These are phyloP conservation scores for Steinernema khuongi DNA, from an alignment of 1,140 invertebrate genomes.

Conservation along the genomic window DNA sequence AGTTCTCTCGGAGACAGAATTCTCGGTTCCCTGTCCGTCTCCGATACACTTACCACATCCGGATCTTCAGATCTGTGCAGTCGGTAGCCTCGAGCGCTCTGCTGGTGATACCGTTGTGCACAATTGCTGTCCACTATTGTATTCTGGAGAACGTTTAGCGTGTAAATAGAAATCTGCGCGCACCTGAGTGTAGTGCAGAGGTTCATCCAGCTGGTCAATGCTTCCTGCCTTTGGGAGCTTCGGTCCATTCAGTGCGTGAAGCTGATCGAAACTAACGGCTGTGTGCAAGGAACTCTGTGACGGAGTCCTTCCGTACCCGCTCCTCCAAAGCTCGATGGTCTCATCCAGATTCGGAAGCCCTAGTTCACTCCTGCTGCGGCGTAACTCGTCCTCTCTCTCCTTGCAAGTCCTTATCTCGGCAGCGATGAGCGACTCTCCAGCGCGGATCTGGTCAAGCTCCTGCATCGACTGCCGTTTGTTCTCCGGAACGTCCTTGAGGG, in stretches of 20 bases:
- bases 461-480: conserved; percentile 1
- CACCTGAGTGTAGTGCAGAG: background rate
- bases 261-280: conserved; percentile 24
- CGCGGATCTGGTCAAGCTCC: conserved; percentile 7
- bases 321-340: conserved; percentile 16
- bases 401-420: conserved; percentile 18
- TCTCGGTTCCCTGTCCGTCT: background rate
- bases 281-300: conserved; percentile 18
- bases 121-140: conserved; percentile 17
- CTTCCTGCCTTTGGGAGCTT: background rate
- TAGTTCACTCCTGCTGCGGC: conserved; percentile 22
- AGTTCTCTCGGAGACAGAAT: no score
- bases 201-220: background rate
- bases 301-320: background rate
- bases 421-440: conserved; percentile 24
- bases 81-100: background rate
- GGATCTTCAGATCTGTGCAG: conserved; percentile 20
- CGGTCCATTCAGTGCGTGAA: background rate
- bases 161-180: background rate
- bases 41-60: conserved; percentile 19
- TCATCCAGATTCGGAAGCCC: conserved; percentile 25
- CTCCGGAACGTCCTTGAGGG: background rate
- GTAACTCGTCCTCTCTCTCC: conserved; percentile 22
- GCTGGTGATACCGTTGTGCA: background rate
- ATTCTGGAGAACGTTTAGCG: background rate